These are phyloP conservation scores for Apodemia duryi DNA, from an alignment of 2,888 invertebrate species.

Conservation along the genomic window DNA sequence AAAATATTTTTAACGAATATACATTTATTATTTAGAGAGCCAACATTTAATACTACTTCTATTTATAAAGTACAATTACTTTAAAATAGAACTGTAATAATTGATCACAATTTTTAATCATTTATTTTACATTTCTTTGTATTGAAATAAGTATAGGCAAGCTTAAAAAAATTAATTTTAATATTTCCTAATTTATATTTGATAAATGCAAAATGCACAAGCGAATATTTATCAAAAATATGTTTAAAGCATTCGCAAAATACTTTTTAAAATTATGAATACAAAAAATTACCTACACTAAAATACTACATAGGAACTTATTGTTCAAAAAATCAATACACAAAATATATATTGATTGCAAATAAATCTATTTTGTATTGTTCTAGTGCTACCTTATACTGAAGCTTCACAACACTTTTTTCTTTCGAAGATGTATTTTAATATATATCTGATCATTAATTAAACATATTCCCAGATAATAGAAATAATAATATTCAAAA, in stretches of 20 bases:
- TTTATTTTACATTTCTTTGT: neutral
- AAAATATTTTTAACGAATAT: too few relatives aligned
- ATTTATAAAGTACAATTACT: neutral
- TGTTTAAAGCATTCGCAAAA: neutral
- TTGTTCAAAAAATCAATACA: neutral
- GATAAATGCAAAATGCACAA: slow-evolving; percentile 5
- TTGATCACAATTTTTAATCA: neutral
- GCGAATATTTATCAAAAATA: slow-evolving; percentile 2
- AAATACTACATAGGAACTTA: neutral
- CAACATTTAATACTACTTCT: neutral
- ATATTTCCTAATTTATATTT: neutral
- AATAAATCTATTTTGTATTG: neutral
- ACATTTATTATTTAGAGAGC: neutral
- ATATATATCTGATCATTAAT: too few relatives aligned
- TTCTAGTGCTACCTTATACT: neutral
- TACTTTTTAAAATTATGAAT: neutral
- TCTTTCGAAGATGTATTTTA: too few relatives aligned
- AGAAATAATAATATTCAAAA: too few relatives aligned
- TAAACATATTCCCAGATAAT: too few relatives aligned
- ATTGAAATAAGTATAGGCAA: neutral
- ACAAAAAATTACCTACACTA: neutral
- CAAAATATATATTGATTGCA: neutral
- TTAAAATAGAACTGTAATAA: neutral
- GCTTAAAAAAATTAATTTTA: neutral
- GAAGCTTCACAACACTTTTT: too few relatives aligned